These are phyloP conservation scores for Caenorhabditis inopinata DNA, from an alignment of 1,140 invertebrate genomes.

Conservation along the genomic window DNA sequence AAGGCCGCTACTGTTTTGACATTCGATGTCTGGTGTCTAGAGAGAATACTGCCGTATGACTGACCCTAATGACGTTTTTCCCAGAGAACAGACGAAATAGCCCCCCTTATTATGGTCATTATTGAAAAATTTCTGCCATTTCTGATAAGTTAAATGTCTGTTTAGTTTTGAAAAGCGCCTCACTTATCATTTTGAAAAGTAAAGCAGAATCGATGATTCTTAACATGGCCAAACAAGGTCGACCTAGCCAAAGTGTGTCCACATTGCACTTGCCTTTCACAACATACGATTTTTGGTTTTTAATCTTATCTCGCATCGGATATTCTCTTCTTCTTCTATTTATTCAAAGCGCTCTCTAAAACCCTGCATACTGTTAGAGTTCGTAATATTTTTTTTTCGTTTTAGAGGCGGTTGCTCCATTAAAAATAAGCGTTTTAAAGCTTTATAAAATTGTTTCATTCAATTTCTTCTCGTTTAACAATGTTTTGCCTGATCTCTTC, in stretches of 20 bases:
- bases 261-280: slow-evolving; percentile 24
- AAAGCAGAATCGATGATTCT: background rate
- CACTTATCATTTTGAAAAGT: slow-evolving; percentile 22
- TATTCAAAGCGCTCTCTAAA: no score
- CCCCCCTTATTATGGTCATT: background rate
- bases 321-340: background rate
- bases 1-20: background rate
- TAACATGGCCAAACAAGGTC: background rate
- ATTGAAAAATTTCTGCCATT: background rate
- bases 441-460: background rate
- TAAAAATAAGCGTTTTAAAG: background rate
- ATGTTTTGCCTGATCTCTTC: no score
- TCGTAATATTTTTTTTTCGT: no score
- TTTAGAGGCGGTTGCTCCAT: no score
- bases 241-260: background rate
- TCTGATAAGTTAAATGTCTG: background rate
- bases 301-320: slow-evolving; percentile 13
- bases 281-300: slow-evolving; percentile 53
- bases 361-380: no score
- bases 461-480: no score
- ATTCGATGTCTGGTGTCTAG: background rate
- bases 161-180: no score
- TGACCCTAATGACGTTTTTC: background rate
- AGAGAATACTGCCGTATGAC: background rate
- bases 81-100: no score